These are phyloP conservation scores for Hipparchia sbordonii DNA, from an alignment of 2,888 invertebrate genomes.

Conservation along the genomic window DNA sequence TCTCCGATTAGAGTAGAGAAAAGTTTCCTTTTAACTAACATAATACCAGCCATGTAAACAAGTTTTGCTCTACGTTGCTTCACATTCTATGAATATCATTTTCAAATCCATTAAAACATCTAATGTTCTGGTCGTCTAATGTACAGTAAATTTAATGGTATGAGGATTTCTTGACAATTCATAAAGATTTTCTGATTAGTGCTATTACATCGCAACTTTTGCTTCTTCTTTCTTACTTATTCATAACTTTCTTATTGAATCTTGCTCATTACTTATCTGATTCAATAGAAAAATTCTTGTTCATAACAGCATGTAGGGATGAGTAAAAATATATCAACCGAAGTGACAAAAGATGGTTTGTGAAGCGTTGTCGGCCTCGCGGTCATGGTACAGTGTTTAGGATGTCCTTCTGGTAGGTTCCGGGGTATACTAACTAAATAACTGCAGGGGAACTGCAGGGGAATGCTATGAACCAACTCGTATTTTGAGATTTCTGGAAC, in stretches of 20 bases:
- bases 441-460: too few relatives aligned
- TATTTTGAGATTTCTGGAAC: background rate
- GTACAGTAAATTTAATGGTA: conserved; percentile 1
- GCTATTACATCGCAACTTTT: conserved; percentile 1
- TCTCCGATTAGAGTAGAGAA: conserved; percentile 5
- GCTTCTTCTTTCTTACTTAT: background rate
- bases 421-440: too few relatives aligned
- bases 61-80: conserved; percentile 11
- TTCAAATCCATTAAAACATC: conserved; percentile 1
- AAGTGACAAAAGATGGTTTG: background rate
- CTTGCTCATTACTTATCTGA: background rate
- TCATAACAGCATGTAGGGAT: background rate
- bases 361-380: too few relatives aligned
- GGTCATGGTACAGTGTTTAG: too few relatives aligned
- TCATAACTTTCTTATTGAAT: too few relatives aligned
- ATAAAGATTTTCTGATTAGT: conserved; percentile 1
- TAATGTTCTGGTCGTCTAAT: conserved; percentile 9
- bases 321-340: background rate
- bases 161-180: conserved; percentile 10
- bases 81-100: conserved; percentile 15
- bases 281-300: background rate
- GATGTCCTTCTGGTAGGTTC: too few relatives aligned
- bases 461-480: too few relatives aligned
- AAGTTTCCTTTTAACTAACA: conserved; percentile 5
- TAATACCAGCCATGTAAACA: conserved; percentile 13